Evolutionary conservation across 1,140 invertebrate species (phyloP), one percentile per base, ranked within the genome.

Genomic region (Dolichoris vasculosae): DNA sequence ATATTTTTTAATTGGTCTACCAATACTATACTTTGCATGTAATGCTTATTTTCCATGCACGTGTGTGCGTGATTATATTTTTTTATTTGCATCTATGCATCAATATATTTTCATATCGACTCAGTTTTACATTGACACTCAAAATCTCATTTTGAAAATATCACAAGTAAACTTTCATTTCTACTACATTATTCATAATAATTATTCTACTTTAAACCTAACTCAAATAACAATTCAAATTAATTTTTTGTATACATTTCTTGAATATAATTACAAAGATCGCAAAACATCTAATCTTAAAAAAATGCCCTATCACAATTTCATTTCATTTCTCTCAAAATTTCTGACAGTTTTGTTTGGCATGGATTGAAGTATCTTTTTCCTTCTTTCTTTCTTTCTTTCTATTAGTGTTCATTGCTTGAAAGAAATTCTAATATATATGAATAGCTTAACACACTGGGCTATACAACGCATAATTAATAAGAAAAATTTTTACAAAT

Each of bases 11-110:
- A 83, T 43, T 69, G 23, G 79, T 83, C 79, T 83, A 73, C 95
- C 95, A 96, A 43, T 96, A 95, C 96, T 96, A 96, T 96, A 97
- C 96, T 97, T 97, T 96, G 96, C 96, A 97, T 96, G 95, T 96
- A 96, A 96, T 96, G 96, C 95, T 94, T 94, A 95, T 96, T 96
- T 96, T 95, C 95, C 95, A 94, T 93, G 91, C 87, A 89, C 87
- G 89, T 91, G 87, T 88, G 89, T 89, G 69, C 48, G 51, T 59
- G 20, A 43, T 67, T 40, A 8, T 17, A 13, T 82, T 81, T 35
- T 81, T 48, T 63, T 69, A 26, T 55, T 71, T 75, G 0, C 43
- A 82, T 75, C 26, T 59, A 59, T 26, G 35, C 23, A 8, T 75
- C 6, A 6, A 63, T 63, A 83, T 11, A 40, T 55, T 15, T 59